phyloP scores from a whole-genome alignment of 2,888 invertebrate genomes.

The Psococerastis gibbosa region DNA sequence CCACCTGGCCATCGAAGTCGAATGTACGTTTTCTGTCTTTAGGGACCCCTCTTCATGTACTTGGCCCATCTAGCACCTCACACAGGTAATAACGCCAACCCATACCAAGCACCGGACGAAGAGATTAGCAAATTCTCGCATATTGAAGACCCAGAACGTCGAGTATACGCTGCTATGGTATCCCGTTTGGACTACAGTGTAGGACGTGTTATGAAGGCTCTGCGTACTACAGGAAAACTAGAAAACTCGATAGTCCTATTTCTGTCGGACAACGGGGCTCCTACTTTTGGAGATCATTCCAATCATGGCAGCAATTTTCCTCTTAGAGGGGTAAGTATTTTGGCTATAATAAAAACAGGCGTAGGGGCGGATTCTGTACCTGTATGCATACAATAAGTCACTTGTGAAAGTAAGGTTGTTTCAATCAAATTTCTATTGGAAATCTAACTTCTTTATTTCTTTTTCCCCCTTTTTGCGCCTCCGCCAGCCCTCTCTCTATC shows the following conservation, averaged over 20 bases:
- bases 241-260: constrained; percentile 70
- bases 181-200: constrained; percentile 69
- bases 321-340: constrained; percentile 53
- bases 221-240: constrained; percentile 46
- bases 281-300: constrained; percentile 44
- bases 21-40: constrained; percentile 17
- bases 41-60: constrained; percentile 43
- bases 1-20: no score
- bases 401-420: no score
- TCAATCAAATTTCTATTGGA: no score
- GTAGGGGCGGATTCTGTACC: no score
- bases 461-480: no score
- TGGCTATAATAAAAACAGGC: no score
- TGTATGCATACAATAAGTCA: no score
- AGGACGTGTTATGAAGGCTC: constrained; percentile 49
- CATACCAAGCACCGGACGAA: constrained; percentile 52
- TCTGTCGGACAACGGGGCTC: constrained; percentile 75
- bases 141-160: constrained; percentile 42
- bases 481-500: no score
- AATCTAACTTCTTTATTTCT: no score
- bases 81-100: constrained; percentile 38
- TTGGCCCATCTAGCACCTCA: constrained; percentile 49
- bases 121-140: constrained; percentile 45
- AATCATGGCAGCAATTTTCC: constrained; percentile 68
- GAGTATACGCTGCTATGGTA: constrained; percentile 63